phyloP scores from a whole-genome alignment of 2,113 vertebrate species.

The Catagonus wagneri region DNA sequence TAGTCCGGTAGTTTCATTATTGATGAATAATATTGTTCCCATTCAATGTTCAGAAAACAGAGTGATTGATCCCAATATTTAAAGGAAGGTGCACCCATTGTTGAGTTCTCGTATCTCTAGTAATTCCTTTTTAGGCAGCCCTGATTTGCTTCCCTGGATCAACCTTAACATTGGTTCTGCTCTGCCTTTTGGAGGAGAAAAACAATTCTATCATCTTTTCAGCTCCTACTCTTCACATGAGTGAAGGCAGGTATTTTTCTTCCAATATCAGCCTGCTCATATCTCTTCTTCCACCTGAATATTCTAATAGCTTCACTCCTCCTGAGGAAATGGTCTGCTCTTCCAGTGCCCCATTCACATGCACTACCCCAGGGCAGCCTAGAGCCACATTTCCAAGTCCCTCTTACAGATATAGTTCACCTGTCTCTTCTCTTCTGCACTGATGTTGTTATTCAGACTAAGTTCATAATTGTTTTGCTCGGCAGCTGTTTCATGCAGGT shows the following conservation, averaged over 20 bases:
- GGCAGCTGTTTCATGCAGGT: not conserved
- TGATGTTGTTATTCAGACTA: constrained; percentile 43
- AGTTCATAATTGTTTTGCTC: not conserved
- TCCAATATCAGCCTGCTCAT: not conserved
- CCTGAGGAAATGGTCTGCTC: not conserved
- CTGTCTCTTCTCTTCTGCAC: not conserved
- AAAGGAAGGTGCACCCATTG: not conserved
- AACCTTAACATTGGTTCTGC: not conserved
- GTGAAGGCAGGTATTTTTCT: not conserved
- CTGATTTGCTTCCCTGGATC: not conserved
- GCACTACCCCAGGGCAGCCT: accelerated
- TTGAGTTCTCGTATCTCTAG: not conserved
- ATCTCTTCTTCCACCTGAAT: not conserved
- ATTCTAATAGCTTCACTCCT: not conserved
- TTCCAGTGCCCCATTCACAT: not conserved
- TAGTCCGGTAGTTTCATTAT: not conserved
- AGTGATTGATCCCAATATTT: not conserved
- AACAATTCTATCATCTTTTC: not conserved
- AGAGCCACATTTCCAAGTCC: not conserved
- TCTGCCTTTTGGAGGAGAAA: not conserved
- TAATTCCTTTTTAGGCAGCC: not conserved
- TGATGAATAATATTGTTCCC: not conserved
- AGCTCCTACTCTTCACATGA: not conserved
- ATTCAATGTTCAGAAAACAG: not conserved
- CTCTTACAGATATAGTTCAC: not conserved